phyloP scores from a whole-genome alignment of 2,797 vertebrate genomes.

The Manis crassicaudata region DNA sequence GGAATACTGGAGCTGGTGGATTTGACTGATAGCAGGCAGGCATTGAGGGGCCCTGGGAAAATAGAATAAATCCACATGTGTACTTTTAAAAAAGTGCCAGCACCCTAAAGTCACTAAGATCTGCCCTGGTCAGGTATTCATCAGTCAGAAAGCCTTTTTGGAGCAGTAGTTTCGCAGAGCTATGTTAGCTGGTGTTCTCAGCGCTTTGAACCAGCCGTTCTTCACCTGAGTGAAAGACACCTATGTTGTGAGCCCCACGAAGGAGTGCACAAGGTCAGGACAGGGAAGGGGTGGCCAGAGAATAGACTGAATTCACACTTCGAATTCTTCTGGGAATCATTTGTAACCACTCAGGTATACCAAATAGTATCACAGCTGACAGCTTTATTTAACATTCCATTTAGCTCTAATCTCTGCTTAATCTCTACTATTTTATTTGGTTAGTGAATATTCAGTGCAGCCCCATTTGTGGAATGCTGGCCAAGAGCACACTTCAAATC shows the following conservation, averaged over 20 bases:
- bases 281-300: neutral
- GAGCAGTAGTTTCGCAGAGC: neutral
- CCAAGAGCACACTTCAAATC: neutral
- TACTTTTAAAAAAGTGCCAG: neutral
- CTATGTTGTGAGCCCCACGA: neutral
- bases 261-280: neutral
- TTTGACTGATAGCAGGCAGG: neutral
- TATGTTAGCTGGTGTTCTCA: neutral
- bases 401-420: constrained; percentile 20
- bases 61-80: neutral
- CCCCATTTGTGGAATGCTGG: neutral
- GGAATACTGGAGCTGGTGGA: neutral
- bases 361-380: constrained; percentile 1
- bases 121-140: neutral
- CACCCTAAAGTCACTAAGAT: neutral
- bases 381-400: constrained; percentile 21
- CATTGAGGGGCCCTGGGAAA: neutral
- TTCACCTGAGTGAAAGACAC: neutral
- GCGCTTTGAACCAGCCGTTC: neutral
- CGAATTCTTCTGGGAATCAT: neutral
- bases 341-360: neutral
- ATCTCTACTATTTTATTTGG: constrained; percentile 21
- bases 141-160: neutral
- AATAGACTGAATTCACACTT: neutral
- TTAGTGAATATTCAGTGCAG: constrained; percentile 31